Conservation (phyloP, 2,113 vertebrate genomes). For the Ia io region DNA sequence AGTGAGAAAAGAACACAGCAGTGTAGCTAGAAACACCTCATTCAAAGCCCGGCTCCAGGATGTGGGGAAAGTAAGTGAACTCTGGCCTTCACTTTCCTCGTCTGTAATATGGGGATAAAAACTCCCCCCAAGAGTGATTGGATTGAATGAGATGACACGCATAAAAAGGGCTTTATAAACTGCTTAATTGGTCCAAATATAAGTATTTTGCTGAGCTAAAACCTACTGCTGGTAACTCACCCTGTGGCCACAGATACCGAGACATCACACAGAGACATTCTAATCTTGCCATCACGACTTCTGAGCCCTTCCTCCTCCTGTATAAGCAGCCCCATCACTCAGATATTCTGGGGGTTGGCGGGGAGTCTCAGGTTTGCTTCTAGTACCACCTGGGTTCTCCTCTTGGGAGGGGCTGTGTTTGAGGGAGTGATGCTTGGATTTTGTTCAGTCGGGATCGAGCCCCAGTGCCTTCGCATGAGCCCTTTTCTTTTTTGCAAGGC, state of each 20-base stretch:
- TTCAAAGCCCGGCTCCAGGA: neutral
- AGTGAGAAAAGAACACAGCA: neutral
- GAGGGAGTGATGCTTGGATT: neutral
- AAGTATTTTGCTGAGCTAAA: neutral
- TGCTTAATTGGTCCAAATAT: neutral
- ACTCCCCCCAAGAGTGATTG: neutral
- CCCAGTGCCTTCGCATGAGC: neutral
- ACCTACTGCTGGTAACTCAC: neutral
- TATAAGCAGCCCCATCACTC: neutral
- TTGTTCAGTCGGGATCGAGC: neutral
- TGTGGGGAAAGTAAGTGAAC: neutral
- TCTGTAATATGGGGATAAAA: neutral
- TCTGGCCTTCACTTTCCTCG: neutral
- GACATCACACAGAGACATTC: neutral
- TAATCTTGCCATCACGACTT: too few relatives aligned
- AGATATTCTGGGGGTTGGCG: neutral
- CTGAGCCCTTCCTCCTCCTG: neutral
- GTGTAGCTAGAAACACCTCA: neutral
- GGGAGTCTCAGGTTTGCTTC: neutral
- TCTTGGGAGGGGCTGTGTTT: neutral
- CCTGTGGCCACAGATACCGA: neutral
- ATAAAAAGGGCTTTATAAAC: neutral
- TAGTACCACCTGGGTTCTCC: neutral
- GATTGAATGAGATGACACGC: neutral
- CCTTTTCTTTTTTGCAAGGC: neutral